Evolutionary conservation across 2,797 vertebrate species (phyloP), one percentile per base, ranked within the genome.

Genomic region (Urocyon cinereoargenteus): DNA sequence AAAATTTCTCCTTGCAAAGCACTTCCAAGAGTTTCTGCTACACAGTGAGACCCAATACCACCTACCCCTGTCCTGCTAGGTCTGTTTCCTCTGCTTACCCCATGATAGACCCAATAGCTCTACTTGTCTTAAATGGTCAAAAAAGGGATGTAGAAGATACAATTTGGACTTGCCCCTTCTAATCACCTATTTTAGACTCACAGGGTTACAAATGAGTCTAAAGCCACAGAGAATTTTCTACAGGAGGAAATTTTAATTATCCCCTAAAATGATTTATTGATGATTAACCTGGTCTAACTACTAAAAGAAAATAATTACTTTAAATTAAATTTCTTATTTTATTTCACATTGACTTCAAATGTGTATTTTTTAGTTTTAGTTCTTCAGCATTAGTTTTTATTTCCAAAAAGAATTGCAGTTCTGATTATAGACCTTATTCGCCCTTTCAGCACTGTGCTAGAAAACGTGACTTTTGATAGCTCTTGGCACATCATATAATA

Each of bases 311-410:
- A 84, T 34, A 61, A 16, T 2, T 12, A 6, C 51, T 90, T 91
- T 28, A 78, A 73, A 11, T 59, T 64, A 36, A 59, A 40, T 53
- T 5, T 73, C 89, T 82, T 59, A 3, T 64, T 92, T 72, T 72
- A 82, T 77, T 87, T 92, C 22, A 88, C 40, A 64, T 84, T 84
- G 18, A 68, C 90, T 96, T 6, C 36, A 93, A 92, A 87, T 57
- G 21, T 5, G 73, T 94, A 2, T 28, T 72, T 16, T 92, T 83
- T 73, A n/a, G 31, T 53, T 53, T 53, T 53, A 78, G 49, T 53
- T 51, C 49, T 53, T 55, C 57, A 40, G 34, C 14, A 51, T 82
- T 81, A 72, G 31, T 70, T 64, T 61, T 96, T 28, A 93, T 51
- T 96, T 95, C 28, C 7, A 81, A 61, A 75, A 84, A 14, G 73